Base-by-base conservation (phyloP, 2,888 invertebrate genomes). In the Synergus laeviventris region DNA sequence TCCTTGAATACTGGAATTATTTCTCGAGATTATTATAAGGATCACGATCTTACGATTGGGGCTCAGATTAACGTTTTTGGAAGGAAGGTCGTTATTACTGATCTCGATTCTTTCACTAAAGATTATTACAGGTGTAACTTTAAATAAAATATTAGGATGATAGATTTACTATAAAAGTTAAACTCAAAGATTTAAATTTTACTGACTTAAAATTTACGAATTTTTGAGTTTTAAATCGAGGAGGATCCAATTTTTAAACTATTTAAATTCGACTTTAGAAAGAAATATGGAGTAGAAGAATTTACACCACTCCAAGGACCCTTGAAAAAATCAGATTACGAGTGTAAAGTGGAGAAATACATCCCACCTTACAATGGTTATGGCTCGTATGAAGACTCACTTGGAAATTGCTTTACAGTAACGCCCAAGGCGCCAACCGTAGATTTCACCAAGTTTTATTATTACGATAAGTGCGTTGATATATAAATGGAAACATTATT, bases 281-380 rank as follows among this genome's bases (percentile, higher is more conserved):
- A 59, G 1, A 89, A 88, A n/a, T 89, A 87, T 79, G 88, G 89
- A 83, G 82, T 91, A 91, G 94, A 94, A 86, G 93, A 94, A 74
- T 95, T 96, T 86, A 93, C 93, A 4, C 93, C 95, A 0, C 87
- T 94, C 11, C 86, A 91, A 31, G 88, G 91, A 74, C 94, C 94
- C 81, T 70, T 88, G 84, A 56, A 85, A 86, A 73, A 87, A 42
- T 24, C 45, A 45, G 90, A 91, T 18, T 85, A 89, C 11, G 83
- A 86, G 21, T 80, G 74, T 60, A 78, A 75, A 54, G 70, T 81
- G 1, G 82, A 85, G 70, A 87, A 78, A 82, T 84, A 87, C 42
- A 84, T 89, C 62, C 97, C 98, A 0, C 97, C 97, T 0, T 98
- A 96, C 94, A 98, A 97, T 87, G 98, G 98, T 3, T 97, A 95